These are phyloP conservation scores for Cyanistes caeruleus DNA, from an alignment of 2,113 vertebrate genomes.

Conservation along the genomic window DNA sequence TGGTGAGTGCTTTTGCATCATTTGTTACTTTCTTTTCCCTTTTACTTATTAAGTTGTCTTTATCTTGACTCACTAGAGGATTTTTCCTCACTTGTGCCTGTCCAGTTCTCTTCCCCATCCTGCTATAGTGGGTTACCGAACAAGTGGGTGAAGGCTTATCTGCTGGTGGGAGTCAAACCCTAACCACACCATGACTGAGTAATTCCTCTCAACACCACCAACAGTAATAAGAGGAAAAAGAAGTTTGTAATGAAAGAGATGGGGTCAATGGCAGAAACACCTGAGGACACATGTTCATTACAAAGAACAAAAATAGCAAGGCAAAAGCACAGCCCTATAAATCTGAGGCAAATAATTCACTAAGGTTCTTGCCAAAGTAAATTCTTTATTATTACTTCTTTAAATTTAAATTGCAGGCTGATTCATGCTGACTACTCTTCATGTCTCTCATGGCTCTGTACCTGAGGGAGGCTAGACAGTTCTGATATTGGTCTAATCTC, in stretches of 20 bases:
- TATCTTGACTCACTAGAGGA: neutral
- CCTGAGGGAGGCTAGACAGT: conserved; percentile 20
- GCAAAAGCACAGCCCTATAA: neutral
- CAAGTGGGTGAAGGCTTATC: neutral
- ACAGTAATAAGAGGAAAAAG: neutral
- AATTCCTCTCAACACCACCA: neutral
- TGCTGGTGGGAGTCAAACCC: neutral
- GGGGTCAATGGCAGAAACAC: neutral
- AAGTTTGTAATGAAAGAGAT: neutral
- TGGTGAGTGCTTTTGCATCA: neutral
- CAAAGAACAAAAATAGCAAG: neutral
- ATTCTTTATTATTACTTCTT: conserved; percentile 13
- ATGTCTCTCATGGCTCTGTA: conserved; percentile 26
- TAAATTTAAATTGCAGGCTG: conserved; percentile 31
- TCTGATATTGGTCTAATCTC: conserved; percentile 44
- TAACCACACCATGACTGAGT: neutral
- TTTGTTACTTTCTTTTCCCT: neutral
- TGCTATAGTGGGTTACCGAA: neutral
- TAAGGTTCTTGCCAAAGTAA: neutral
- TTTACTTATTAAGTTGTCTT: neutral
- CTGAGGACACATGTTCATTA: neutral
- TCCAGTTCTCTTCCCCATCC: neutral
- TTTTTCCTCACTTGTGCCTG: neutral
- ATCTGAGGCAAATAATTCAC: neutral
- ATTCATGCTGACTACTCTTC: conserved; percentile 25